Evolutionary conservation across 2,113 vertebrate species (phyloP), one percentile per base, ranked within the genome.

Genomic region (Chaetorhynchus papuensis): DNA sequence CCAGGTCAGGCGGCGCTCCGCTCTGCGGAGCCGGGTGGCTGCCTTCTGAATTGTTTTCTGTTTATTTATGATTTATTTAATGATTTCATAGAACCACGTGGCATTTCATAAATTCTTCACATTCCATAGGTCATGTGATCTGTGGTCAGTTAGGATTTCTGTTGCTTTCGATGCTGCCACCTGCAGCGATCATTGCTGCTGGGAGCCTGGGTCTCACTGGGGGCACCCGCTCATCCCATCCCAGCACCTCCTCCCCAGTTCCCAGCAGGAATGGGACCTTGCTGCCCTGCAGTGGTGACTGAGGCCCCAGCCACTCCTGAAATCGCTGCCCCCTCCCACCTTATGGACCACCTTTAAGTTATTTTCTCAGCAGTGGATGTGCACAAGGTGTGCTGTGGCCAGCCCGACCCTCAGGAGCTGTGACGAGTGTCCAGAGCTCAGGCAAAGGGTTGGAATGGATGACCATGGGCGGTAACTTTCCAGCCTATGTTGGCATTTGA

Each of bases 311-410:
- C n/a, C 45, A n/a, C 37, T 83, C 59, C 70, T 44, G 14, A 41
- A 21, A 0, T 30, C 2, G 0, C n/a, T 83, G 52, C 21, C n/a
- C 30, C 24, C 37, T 83, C 44, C 26, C 0, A 0, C 52, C 61
- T 23, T 0, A 1, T 42, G 49, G 44, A 26, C 13, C 61, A 35
- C 33, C 18, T 71, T 42, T n/a, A 53, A 66, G 44, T 59, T 56
- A 21, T 64, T 81, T 86, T 56, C 44, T 64, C n/a, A 33, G 37
- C 45, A 63, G 65, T 6, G 6, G 39, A 30, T 0, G 0, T 44
- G 63, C 6, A 6, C 33, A 15, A 61, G n/a, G 45, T 1, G 2
- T 47, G 63, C 54, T 45, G 59, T 37, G 37, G 28, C 54, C 71
- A 22, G 20, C 53, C 17, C 0, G 0, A 41, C 37, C 0, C 0